Conservation (phyloP, 2,113 vertebrate genomes). For the Pao palembangensis region DNA sequence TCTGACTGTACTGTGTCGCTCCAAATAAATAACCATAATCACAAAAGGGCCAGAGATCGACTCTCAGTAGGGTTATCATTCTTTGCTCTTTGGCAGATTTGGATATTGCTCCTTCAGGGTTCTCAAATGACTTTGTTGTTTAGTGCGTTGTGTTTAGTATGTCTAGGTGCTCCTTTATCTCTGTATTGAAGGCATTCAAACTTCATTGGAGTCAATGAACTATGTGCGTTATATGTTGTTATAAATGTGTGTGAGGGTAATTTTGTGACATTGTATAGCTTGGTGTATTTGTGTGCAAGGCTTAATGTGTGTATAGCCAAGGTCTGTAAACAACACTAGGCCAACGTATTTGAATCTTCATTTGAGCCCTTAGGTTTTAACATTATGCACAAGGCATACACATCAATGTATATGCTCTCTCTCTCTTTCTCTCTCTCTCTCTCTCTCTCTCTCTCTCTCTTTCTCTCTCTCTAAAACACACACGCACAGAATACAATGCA, state of each 20-base stretch:
- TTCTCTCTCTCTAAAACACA: slow-evolving; percentile 12
- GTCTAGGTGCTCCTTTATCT: slow-evolving; percentile 31
- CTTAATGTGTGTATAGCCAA: slow-evolving; percentile 45
- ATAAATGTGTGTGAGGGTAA: slow-evolving; percentile 52
- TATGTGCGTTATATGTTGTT: slow-evolving; percentile 52
- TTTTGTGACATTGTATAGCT: slow-evolving; percentile 59
- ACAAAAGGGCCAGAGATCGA: slow-evolving; percentile 74
- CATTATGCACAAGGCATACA: slow-evolving; percentile 58
- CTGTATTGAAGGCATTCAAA: slow-evolving; percentile 60
- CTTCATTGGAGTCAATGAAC: slow-evolving; percentile 62
- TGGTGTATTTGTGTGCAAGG: slow-evolving; percentile 20
- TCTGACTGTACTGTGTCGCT: slow-evolving; percentile 61
- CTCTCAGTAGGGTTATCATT: slow-evolving; percentile 77
- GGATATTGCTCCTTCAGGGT: slow-evolving; percentile 76
- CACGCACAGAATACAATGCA: slow-evolving; percentile 38
- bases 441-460: too few relatives aligned
- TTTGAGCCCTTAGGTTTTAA: slow-evolving; percentile 73
- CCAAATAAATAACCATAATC: slow-evolving; percentile 81
- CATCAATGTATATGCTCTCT: neutral
- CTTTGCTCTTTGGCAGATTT: slow-evolving; percentile 74
- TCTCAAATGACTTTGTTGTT: slow-evolving; percentile 71
- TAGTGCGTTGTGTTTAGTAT: slow-evolving; percentile 30
- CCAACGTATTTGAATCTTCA: slow-evolving; percentile 76
- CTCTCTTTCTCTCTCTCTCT: slow-evolving; percentile 5
- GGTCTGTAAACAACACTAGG: slow-evolving; percentile 74